Conservation (phyloP, 2,113 vertebrate genomes). For the Casuarius casuarius region DNA sequence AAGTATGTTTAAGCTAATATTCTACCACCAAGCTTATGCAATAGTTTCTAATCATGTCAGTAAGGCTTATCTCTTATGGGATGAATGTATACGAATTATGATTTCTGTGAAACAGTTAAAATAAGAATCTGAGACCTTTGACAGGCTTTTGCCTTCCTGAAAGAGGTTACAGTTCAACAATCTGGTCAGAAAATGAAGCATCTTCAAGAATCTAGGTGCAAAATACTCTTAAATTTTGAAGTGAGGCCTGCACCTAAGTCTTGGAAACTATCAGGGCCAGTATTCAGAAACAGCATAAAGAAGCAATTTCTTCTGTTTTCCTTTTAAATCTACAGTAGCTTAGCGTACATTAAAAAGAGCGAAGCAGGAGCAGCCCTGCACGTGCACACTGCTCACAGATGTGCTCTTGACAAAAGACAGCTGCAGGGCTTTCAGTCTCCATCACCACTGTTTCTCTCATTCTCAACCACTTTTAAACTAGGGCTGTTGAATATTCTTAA, state of each 20-base stretch:
- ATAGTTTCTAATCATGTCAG: neutral
- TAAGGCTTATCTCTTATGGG: neutral
- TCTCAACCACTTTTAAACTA: neutral
- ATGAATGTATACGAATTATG: neutral
- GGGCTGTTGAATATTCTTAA: neutral
- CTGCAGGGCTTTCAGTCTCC: neutral
- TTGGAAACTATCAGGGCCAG: neutral
- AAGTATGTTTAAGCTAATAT: neutral
- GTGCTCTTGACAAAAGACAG: neutral
- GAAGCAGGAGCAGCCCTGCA: neutral
- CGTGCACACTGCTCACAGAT: neutral
- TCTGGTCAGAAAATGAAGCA: neutral
- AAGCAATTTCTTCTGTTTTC: neutral
- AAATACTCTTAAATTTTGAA: neutral
- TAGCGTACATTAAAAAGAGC: neutral
- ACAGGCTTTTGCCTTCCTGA: neutral
- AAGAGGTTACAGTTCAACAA: neutral
- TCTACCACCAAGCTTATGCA: neutral
- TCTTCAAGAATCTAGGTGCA: neutral
- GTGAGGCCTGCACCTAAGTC: neutral
- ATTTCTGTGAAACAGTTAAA: neutral
- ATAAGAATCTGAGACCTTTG: neutral
- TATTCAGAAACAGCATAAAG: neutral
- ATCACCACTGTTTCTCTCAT: neutral
- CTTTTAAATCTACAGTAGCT: neutral